phyloP scores from a whole-genome alignment of 37 sponge, comb jelly and placozoan genomes.

The Dysidea cf. avara region DNA sequence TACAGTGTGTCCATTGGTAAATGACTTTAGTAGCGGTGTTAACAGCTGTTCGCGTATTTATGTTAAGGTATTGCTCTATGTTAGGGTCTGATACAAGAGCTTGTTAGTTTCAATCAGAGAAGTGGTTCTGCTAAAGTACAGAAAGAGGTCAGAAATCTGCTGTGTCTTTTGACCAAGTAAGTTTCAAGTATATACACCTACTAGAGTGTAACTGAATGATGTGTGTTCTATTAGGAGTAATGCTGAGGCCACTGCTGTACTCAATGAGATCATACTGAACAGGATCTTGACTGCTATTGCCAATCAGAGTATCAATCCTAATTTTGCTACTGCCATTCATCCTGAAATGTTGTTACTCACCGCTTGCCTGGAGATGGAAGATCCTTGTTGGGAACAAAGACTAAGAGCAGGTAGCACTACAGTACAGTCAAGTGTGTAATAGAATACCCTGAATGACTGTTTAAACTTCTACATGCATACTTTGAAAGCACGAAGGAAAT shows the following conservation, averaged over 20 bases:
- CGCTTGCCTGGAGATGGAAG: slow-evolving; percentile 70
- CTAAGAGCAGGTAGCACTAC: slow-evolving; percentile 63
- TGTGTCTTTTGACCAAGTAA: slow-evolving; percentile 78
- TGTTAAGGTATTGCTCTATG: not conserved
- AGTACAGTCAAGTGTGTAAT: not conserved
- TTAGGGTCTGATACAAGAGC: slow-evolving; percentile 66
- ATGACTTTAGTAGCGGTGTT: not conserved
- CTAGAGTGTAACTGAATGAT: not conserved
- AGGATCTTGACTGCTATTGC: slow-evolving; percentile 49
- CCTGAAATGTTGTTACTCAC: slow-evolving; percentile 77
- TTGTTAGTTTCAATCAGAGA: slow-evolving; percentile 72
- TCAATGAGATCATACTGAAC: slow-evolving; percentile 52
- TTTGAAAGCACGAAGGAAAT: not conserved
- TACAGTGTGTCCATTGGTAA: too few relatives aligned
- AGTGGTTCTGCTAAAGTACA: slow-evolving; percentile 43
- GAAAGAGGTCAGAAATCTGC: slow-evolving; percentile 54
- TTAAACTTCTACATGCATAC: not conserved
- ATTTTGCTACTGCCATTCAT: slow-evolving; percentile 62
- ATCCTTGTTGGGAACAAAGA: slow-evolving; percentile 86
- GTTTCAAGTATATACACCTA: not conserved
- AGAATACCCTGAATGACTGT: not conserved
- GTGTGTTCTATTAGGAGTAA: slow-evolving; percentile 49
- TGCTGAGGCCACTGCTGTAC: slow-evolving; percentile 44
- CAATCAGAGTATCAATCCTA: slow-evolving; percentile 42
- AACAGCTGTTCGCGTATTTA: not conserved